A percentile compares a stretch with the other conserved stretches of the same genome.
Evolutionary conservation across 2,113 vertebrate species (phyloP).

Genomic region (Coryphaenoides rupestris): DNA sequence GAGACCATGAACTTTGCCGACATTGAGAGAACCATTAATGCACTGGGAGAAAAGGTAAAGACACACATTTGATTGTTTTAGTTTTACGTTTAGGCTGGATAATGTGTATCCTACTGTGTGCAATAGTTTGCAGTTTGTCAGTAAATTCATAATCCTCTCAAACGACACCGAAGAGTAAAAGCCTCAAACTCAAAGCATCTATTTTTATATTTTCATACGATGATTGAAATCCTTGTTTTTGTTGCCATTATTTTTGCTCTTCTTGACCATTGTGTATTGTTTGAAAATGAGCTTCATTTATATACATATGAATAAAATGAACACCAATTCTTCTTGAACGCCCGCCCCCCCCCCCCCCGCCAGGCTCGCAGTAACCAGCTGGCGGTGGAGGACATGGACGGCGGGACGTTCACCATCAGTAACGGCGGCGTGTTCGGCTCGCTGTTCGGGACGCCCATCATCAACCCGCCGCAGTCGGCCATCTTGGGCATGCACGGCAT

Average conservation of each 20-base stretch:
- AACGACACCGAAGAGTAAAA: no score
- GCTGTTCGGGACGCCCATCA: slow-evolving; percentile 91
- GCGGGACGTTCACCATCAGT: slow-evolving; percentile 94
- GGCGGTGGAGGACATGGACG: slow-evolving; percentile 95
- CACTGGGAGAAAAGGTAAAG: slow-evolving; percentile 88
- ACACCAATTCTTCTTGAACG: no score
- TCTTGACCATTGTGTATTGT: no score
- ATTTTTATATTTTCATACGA: no score
- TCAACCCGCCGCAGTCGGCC: slow-evolving; percentile 94
- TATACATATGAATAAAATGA: background rate
- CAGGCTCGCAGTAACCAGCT: slow-evolving; percentile 92
- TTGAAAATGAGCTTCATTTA: no score
- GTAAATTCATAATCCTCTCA: no score
- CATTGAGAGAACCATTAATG: slow-evolving; percentile 85
- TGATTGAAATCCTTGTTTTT: no score
- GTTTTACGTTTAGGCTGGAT: no score
- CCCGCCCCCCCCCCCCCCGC: background rate
- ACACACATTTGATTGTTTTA: background rate
- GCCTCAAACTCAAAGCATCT: no score
- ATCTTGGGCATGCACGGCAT: slow-evolving; percentile 95
- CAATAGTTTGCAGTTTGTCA: no score
- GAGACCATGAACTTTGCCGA: slow-evolving; percentile 91
- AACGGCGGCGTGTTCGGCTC: slow-evolving; percentile 95
- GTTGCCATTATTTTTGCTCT: no score
- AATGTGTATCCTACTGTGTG: background rate